These are phyloP conservation scores for Cryptoleucopteryx plumbea DNA, from an alignment of 2,113 vertebrate species.

Conservation along the genomic window DNA sequence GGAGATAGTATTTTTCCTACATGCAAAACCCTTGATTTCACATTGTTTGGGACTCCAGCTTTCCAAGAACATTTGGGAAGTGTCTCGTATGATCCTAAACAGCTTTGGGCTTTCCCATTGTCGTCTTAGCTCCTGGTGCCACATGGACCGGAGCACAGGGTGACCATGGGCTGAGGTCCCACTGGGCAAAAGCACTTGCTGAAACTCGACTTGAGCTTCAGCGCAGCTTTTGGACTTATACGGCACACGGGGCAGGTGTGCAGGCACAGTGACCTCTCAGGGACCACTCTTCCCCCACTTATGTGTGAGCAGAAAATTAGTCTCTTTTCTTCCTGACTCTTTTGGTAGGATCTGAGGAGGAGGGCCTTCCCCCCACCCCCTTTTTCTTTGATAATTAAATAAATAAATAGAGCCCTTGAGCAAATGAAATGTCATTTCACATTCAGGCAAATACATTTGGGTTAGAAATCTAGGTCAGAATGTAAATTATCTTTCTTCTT, in stretches of 20 bases:
- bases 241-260: not conserved
- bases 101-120: not conserved
- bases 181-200: not conserved
- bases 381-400: conserved; percentile 37
- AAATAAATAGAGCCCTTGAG: conserved; percentile 53
- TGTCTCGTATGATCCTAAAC: not conserved
- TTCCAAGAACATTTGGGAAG: not conserved
- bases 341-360: not conserved
- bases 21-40: not conserved
- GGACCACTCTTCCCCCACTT: not conserved
- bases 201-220: not conserved
- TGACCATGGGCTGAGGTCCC: not conserved
- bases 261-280: not conserved
- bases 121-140: not conserved
- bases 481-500: conserved; percentile 59
- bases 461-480: conserved; percentile 69
- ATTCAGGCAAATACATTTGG: conserved; percentile 62
- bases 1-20: not conserved
- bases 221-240: not conserved
- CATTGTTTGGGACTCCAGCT: not conserved
- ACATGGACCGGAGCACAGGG: not conserved
- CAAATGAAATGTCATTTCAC: conserved; percentile 64
- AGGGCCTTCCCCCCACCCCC: not conserved
- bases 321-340: not conserved
- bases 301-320: not conserved